phyloP scores from a whole-genome alignment of 2,113 vertebrate genomes.

The Pseudorasbora parva region DNA sequence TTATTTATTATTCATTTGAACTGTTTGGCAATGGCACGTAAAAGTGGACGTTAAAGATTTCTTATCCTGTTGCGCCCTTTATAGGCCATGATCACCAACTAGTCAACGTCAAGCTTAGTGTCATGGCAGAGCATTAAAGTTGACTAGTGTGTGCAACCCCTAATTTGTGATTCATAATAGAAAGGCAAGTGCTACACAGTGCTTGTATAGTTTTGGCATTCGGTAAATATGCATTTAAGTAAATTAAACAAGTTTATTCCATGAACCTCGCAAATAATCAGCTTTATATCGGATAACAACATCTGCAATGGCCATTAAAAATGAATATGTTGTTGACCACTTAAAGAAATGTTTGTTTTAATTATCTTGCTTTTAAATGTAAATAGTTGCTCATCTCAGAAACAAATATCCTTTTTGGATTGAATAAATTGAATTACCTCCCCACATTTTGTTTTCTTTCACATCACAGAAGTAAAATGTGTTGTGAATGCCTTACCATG shows the following conservation, averaged over 20 bases:
- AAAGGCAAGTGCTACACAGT: not conserved
- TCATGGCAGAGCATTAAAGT: too few species aligned
- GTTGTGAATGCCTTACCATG: not conserved
- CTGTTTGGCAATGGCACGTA: too few species aligned
- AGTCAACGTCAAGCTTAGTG: too few species aligned
- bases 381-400: too few species aligned
- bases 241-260: not conserved
- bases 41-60: too few species aligned
- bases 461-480: not conserved
- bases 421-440: not conserved
- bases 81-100: too few species aligned
- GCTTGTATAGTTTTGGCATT: not conserved
- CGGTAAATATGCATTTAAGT: not conserved
- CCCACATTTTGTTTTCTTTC: not conserved
- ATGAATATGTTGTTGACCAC: not conserved
- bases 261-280: not conserved
- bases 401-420: not conserved
- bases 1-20: too few species aligned
- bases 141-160: too few species aligned
- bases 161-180: not conserved
- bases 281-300: not conserved
- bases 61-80: too few species aligned
- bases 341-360: not conserved
- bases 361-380: too few species aligned
- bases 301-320: not conserved